Evolutionary conservation across 2,888 invertebrate genomes (phyloP), one percentile per base, ranked within the genome.

Genomic region (Eulithis testata): DNA sequence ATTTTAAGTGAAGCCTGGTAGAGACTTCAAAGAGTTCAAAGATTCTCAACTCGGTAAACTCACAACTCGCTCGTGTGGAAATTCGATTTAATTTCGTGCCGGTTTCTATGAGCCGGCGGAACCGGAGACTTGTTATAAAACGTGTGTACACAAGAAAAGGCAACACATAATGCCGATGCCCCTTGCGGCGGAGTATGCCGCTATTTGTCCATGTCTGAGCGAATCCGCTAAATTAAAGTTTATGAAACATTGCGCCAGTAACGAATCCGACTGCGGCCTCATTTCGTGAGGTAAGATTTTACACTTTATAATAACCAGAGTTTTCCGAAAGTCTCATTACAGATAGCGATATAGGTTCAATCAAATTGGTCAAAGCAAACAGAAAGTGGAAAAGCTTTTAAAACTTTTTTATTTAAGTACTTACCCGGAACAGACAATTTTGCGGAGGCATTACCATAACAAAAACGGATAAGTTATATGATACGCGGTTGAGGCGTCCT

Each of bases 401-500:
- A 76, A 80, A 76, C 69, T 77, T 84, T 84, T 83, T 85, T 84
- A 86, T 81, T 76, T 84, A 21, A 2, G 21, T 21, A 21, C 21
- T 21, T 21, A 80, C 82, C 75, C 79, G 74, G 84, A 78, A 75
- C 80, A 81, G 83, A 87, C 89, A 88, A 90, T 90, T 89, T 85
- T 69, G 79, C 77, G 78, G 76, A 75, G 79, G 77, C 79, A 91
- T 91, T 90, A 89, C 83, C 90, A 90, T 91, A 88, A 90, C 90
- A 90, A 90, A 90, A 87, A 85, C 78, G 82, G 83, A 84, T 82
- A 85, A 87, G 90, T 90, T 89, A 90, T 90, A 88, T 88, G 89
- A 89, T 87, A 86, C 87, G 81, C 81, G 79, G 77, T 74, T 76
- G 77, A 68, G 66, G 70, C 66, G 65, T 68, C 71, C 72, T 68